Conservation (phyloP, 2,888 invertebrate genomes). For the Sphaeridia pumilis region DNA sequence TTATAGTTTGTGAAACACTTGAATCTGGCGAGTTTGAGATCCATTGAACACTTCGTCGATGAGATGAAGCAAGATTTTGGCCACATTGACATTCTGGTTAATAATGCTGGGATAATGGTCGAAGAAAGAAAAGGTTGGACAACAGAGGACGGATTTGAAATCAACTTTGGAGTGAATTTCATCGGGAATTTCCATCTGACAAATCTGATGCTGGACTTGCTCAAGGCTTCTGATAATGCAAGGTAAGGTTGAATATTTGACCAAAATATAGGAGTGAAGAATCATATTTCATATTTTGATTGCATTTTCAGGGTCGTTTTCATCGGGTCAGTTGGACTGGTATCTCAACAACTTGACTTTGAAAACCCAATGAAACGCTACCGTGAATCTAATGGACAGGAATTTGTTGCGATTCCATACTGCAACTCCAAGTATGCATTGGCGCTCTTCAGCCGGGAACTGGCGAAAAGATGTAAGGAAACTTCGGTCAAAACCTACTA, state of each 20-base stretch:
- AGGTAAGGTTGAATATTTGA: conserved; percentile 17
- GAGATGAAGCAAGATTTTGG: conserved; percentile 38
- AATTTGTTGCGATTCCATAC: conserved; percentile 34
- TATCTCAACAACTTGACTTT: conserved; percentile 32
- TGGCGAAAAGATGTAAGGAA: conserved; percentile 35
- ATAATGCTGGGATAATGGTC: conserved; percentile 38
- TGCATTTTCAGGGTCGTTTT: conserved; percentile 11
- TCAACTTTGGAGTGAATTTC: conserved; percentile 26
- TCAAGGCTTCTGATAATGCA: conserved; percentile 19
- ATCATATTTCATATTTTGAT: too few relatives aligned
- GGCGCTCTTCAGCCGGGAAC: conserved; percentile 39
- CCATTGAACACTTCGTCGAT: conserved; percentile 41
- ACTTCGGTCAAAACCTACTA: conserved; percentile 14
- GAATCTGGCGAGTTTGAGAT: conserved; percentile 34
- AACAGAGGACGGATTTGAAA: conserved; percentile 28
- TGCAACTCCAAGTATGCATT: conserved; percentile 40
- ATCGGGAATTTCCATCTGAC: conserved; percentile 29
- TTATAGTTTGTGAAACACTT: conserved; percentile 23
- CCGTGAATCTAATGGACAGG: not conserved
- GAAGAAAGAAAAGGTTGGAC: conserved; percentile 12
- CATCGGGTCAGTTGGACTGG: conserved; percentile 3
- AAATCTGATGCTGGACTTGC: conserved; percentile 19
- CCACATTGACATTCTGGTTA: conserved; percentile 37
- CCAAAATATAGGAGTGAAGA: too few relatives aligned
- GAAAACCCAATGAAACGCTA: conserved; percentile 34